phyloP scores from a whole-genome alignment of 2,113 vertebrate species.

The Callipepla californica region DNA sequence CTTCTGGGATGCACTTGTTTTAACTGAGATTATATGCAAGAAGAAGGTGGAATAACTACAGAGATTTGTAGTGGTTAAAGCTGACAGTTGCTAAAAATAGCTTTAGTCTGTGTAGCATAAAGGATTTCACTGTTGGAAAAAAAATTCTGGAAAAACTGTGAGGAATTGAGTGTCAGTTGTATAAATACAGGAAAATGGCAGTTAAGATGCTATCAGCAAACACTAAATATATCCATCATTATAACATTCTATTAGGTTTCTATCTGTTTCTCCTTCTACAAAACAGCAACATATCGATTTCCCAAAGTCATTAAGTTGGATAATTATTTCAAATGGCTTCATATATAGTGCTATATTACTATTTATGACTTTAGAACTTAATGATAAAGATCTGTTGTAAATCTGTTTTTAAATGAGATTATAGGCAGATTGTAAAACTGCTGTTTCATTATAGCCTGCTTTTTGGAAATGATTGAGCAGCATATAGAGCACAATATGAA shows the following conservation, averaged over 20 bases:
- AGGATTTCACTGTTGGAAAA: background rate
- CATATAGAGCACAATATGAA: background rate
- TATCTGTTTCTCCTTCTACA: background rate
- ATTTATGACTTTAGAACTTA: background rate
- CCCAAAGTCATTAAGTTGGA: background rate
- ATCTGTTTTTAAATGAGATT: background rate
- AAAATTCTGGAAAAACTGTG: conserved; percentile 11
- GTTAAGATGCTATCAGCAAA: conserved; percentile 25
- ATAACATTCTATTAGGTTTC: background rate
- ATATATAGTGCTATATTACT: background rate
- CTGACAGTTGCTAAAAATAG: conserved; percentile 16
- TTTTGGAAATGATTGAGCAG: background rate
- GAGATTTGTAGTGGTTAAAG: background rate
- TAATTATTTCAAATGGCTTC: background rate
- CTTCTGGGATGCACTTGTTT: conserved; percentile 42
- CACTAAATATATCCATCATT: background rate
- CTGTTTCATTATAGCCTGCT: background rate
- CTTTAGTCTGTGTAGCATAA: background rate
- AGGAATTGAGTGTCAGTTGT: background rate
- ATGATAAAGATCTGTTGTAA: background rate
- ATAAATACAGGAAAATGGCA: conserved; percentile 2
- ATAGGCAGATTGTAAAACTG: background rate
- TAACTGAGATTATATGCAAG: conserved; percentile 25
- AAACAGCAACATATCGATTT: conserved; percentile 1
- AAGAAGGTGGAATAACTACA: conserved; percentile 15